A percentile compares a stretch with the other conserved stretches of the same genome.
Evolutionary conservation across 2,888 invertebrate genomes (phyloP).

Genomic region (Rhimphoctona megacephalus): DNA sequence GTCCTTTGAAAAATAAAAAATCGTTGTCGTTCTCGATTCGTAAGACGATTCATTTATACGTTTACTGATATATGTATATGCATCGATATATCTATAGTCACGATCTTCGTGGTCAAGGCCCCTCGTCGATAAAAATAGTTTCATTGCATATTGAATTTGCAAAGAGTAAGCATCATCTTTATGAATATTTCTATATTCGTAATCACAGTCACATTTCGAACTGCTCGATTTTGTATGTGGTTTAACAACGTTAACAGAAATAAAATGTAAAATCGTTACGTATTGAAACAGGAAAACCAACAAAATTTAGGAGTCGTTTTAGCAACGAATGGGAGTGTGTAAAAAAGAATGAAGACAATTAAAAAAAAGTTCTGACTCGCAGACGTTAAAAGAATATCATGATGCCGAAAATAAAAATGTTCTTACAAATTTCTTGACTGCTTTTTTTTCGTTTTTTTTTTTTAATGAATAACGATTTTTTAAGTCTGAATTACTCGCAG

Average conservation of each 20-base stretch:
- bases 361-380: background rate
- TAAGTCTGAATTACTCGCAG: background rate
- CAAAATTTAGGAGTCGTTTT: background rate
- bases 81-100: slow-evolving; percentile 36
- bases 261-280: background rate
- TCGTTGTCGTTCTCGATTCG: slow-evolving; percentile 35
- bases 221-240: slow-evolving; percentile 2
- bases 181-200: slow-evolving; percentile 19
- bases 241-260: background rate
- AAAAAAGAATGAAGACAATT: background rate
- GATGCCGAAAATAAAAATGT: background rate
- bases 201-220: slow-evolving; percentile 7
- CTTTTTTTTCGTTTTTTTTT: background rate
- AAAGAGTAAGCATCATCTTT: slow-evolving; percentile 32
- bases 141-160: slow-evolving; percentile 27
- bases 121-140: slow-evolving; percentile 57
- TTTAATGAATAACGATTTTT: background rate
- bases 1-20: slow-evolving; percentile 48
- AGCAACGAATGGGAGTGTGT: background rate
- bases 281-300: background rate
- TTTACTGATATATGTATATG: background rate
- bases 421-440: background rate
- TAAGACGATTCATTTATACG: slow-evolving; percentile 6
- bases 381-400: background rate
- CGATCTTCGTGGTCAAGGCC: slow-evolving; percentile 65